Evolutionary conservation across 1,140 invertebrate species (phyloP), one percentile per base, ranked within the genome.

Genomic region (Listronotus bonariensis): DNA sequence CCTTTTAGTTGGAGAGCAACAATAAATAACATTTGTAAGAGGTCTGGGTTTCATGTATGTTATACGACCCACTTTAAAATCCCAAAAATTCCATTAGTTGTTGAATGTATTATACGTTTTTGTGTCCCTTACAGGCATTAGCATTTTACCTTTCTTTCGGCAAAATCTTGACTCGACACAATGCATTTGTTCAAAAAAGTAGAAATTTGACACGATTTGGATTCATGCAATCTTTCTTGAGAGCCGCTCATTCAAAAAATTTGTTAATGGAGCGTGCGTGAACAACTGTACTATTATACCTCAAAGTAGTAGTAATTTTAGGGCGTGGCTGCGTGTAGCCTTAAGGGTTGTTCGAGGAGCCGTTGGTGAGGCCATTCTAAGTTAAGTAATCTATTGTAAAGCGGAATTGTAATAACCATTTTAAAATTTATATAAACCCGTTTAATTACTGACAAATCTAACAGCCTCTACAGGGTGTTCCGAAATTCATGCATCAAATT

Each of bases 11-110:
- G 15, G 17, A 34, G 34, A 12, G 34, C n/a, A 17, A 54, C 52
- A 54, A 54, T 54, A 41, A 54, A 54, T 54, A 54, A 54, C 52
- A 54, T 54, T 41, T 31, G 34, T 38, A 54, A 54, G 34, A 49
- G 26, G 9, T 17, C 14, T 14, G 38, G 43, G 43, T 36, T 7
- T 36, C 34, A 36, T 36, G 8, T 36, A 46, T 26, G 43, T 26
- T 46, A 46, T 8, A 46, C 8, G 43, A 26, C 20, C 43, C 43
- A 46, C 43, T 46, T 46, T 46, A 46, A n/a, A 46, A 46, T 46
- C 15, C 43, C 43, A 26, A 46, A 46, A 18, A 46, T 46, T 26
- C 43, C 15, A 18, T 46, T 18, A 26, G n/a, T 9, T 18, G 8
- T 10, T 46, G 43, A 46, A 46, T 26, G n/a, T 11, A 46, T 14